Percentiles rank a stretch among this genome's conserved stretches.
phyloP scores from a whole-genome alignment of 2,888 invertebrate species.

The Diarsia dahlii region DNA sequence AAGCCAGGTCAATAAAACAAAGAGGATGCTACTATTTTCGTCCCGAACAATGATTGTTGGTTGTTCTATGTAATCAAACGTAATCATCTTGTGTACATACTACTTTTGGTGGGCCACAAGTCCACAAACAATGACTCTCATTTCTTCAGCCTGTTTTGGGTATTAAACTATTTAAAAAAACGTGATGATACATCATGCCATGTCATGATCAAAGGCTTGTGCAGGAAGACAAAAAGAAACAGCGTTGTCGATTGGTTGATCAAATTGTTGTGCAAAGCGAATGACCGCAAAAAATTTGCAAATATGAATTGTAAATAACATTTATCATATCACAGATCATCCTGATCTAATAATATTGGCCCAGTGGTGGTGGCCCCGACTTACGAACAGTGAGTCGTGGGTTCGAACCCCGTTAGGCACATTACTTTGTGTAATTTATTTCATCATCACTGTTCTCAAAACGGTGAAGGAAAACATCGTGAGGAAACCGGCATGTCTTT shows the following conservation, averaged over 20 bases:
- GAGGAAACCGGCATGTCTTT: too few relatives aligned
- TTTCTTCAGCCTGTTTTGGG: conserved; percentile 6
- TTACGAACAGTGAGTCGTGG: too few relatives aligned
- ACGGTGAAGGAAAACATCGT: too few relatives aligned
- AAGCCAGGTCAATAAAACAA: conserved; percentile 10
- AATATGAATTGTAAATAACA: background rate
- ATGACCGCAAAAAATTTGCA: background rate
- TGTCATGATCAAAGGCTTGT: background rate
- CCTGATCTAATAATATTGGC: too few relatives aligned
- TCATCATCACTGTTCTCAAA: too few relatives aligned
- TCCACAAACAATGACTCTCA: conserved; percentile 24
- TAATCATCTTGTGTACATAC: conserved; percentile 27
- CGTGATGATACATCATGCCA: background rate
- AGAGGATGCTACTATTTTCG: conserved; percentile 31
- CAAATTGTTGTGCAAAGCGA: background rate
- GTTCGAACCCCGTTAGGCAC: too few relatives aligned
- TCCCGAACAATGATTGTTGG: conserved; percentile 16
- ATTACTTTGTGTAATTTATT: too few relatives aligned
- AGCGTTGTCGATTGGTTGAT: conserved; percentile 1
- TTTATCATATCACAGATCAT: background rate
- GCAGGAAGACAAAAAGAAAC: conserved; percentile 11
- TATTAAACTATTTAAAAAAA: conserved; percentile 2
- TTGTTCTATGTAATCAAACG: conserved; percentile 41
- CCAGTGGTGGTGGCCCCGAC: too few relatives aligned
- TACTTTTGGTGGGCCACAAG: conserved; percentile 16